These are phyloP conservation scores for Rhabdomys dilectus DNA, from an alignment of 2,113 vertebrate species.

Conservation along the genomic window DNA sequence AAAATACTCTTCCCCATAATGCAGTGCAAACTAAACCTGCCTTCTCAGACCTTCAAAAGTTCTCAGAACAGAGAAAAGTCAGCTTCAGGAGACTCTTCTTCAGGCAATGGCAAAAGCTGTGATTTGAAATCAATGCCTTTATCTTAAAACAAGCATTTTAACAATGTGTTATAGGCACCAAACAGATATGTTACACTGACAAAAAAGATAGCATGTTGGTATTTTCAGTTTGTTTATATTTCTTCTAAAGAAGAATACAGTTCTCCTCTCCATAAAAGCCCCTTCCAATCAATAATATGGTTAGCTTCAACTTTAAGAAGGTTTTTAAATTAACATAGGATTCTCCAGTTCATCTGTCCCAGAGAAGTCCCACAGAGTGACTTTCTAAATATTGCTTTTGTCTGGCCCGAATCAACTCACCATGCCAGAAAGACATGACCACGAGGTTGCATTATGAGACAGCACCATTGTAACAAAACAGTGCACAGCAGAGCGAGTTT, in stretches of 20 bases:
- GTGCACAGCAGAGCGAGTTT: slow-evolving; percentile 85
- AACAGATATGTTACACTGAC: background rate
- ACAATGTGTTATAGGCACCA: background rate
- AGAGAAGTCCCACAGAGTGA: slow-evolving; percentile 82
- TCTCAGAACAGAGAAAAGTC: background rate
- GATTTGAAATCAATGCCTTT: slow-evolving; percentile 35
- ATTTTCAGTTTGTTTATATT: slow-evolving; percentile 51
- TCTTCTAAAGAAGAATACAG: background rate
- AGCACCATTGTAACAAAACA: slow-evolving; percentile 86
- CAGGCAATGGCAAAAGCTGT: background rate
- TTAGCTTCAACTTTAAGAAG: slow-evolving; percentile 82
- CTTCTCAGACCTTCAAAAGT: background rate
- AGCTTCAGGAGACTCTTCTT: background rate
- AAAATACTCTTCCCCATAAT: background rate
- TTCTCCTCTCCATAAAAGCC: slow-evolving; percentile 43
- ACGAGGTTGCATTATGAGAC: slow-evolving; percentile 84
- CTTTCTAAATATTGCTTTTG: slow-evolving; percentile 87
- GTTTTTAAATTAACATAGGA: slow-evolving; percentile 85
- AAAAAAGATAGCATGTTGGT: background rate
- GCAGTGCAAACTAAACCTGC: background rate
- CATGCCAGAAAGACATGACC: slow-evolving; percentile 86
- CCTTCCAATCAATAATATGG: slow-evolving; percentile 84
- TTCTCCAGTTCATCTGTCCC: slow-evolving; percentile 81
- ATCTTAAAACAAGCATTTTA: slow-evolving; percentile 33
- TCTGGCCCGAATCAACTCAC: slow-evolving; percentile 87